phyloP scores from a whole-genome alignment of 2,888 invertebrate species.

The Sylvicola cinctus region DNA sequence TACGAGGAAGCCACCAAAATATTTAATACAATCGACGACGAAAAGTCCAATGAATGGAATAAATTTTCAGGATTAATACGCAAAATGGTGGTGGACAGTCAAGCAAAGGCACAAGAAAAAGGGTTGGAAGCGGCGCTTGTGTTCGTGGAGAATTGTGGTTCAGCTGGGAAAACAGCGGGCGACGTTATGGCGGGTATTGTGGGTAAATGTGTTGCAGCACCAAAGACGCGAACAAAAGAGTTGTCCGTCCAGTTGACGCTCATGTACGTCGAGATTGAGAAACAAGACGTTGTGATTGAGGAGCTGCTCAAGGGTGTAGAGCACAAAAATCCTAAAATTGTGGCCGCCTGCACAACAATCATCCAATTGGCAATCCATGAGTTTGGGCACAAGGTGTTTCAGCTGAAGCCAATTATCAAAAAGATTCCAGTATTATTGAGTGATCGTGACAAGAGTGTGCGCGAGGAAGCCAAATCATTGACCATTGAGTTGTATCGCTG shows the following conservation, averaged over 20 bases:
- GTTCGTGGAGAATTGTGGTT: constrained; percentile 76
- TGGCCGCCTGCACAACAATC: constrained; percentile 60
- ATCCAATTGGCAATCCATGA: constrained; percentile 60
- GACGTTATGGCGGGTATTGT: constrained; percentile 82
- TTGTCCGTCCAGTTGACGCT: constrained; percentile 71
- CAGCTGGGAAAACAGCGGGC: constrained; percentile 69
- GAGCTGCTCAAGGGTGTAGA: constrained; percentile 86
- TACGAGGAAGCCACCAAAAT: constrained; percentile 84
- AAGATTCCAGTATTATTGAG: constrained; percentile 66
- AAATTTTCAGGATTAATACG: constrained; percentile 80
- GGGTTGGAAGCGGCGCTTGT: constrained; percentile 80
- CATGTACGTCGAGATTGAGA: constrained; percentile 93
- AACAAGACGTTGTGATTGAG: constrained; percentile 72
- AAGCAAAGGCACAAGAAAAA: constrained; percentile 90
- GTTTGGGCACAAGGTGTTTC: constrained; percentile 83
- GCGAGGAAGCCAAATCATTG: constrained; percentile 80
- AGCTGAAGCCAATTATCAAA: constrained; percentile 73
- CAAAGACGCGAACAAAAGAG: constrained; percentile 80
- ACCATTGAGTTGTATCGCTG: constrained; percentile 88
- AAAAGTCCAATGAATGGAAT: constrained; percentile 84
- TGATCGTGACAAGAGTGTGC: constrained; percentile 76
- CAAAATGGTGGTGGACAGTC: constrained; percentile 85
- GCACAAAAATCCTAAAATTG: constrained; percentile 91
- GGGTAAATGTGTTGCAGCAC: constrained; percentile 79
- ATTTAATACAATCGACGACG: constrained; percentile 73